Evolutionary conservation across 2,888 invertebrate genomes (phyloP).

Genomic region (Campopleginae sp.): DNA sequence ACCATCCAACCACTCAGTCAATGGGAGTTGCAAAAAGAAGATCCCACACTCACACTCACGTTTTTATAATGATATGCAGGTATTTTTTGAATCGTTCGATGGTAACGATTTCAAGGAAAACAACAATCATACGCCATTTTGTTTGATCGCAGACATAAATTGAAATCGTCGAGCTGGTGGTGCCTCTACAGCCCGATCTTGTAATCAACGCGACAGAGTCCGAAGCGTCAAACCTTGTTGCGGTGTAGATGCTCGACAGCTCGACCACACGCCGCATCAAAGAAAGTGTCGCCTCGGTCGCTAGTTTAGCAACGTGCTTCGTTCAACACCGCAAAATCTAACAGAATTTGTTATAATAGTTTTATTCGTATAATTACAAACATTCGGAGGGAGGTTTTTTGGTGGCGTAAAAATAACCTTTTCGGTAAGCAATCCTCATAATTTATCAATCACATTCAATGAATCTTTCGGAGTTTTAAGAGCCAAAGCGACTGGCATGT

Average conservation of each 20-base stretch:
- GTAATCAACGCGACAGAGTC: neutral
- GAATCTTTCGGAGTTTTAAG: neutral
- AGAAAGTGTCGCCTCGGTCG: neutral
- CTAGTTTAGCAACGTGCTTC: constrained; percentile 11
- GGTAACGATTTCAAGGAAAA: constrained; percentile 9
- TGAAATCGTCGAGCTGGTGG: neutral
- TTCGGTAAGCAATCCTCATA: neutral
- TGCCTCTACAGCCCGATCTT: neutral
- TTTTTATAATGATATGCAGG: constrained; percentile 13
- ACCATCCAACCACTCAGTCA: neutral
- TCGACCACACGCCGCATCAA: too few relatives aligned
- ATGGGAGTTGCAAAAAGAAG: neutral
- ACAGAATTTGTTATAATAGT: constrained; percentile 3
- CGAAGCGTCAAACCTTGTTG: too few relatives aligned
- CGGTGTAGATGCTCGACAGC: neutral
- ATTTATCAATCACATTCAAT: neutral
- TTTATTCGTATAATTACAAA: neutral
- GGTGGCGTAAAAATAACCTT: neutral
- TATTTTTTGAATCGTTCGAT: constrained; percentile 6
- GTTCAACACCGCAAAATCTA: neutral
- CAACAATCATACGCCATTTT: neutral
- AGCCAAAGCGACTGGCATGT: neutral
- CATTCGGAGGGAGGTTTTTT: neutral
- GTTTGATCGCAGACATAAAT: neutral
- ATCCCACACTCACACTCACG: neutral